These are phyloP conservation scores for Pogonomyrmex barbatus DNA, from an alignment of 1,140 invertebrate genomes.

Conservation along the genomic window DNA sequence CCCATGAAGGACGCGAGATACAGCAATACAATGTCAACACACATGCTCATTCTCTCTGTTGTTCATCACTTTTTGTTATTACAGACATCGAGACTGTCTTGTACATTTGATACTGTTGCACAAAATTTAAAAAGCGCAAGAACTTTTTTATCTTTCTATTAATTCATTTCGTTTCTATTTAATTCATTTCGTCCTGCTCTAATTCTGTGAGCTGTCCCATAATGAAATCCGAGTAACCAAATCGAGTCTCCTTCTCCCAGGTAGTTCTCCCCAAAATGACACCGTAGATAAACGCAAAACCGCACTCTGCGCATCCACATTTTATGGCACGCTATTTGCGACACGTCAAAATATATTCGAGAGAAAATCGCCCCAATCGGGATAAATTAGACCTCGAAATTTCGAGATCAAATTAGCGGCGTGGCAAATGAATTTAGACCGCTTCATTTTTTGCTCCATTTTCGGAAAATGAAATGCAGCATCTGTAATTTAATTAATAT, in stretches of 20 bases:
- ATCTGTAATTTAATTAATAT: background rate
- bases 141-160: background rate
- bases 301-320: background rate
- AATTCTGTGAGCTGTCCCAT: constrained; percentile 13
- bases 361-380: background rate
- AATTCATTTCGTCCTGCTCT: constrained; percentile 56
- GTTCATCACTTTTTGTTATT: constrained; percentile 3
- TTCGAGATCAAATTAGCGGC: constrained; percentile 9
- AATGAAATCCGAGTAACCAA: constrained; percentile 6
- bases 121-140: background rate
- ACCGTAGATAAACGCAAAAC: constrained; percentile 11
- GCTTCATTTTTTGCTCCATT: background rate
- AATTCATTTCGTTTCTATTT: constrained; percentile 20
- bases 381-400: constrained; percentile 33
- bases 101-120: background rate
- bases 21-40: constrained; percentile 57
- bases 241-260: constrained; percentile 23
- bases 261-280: background rate
- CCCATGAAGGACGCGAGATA: constrained; percentile 72
- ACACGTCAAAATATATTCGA: constrained; percentile 32
- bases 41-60: constrained; percentile 58
- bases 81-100: background rate
- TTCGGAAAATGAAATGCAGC: background rate
- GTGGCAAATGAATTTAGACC: constrained; percentile 11
- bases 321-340: constrained; percentile 15